phyloP scores from a whole-genome alignment of 2,888 invertebrate species.

The Heterodera filipjevi region DNA sequence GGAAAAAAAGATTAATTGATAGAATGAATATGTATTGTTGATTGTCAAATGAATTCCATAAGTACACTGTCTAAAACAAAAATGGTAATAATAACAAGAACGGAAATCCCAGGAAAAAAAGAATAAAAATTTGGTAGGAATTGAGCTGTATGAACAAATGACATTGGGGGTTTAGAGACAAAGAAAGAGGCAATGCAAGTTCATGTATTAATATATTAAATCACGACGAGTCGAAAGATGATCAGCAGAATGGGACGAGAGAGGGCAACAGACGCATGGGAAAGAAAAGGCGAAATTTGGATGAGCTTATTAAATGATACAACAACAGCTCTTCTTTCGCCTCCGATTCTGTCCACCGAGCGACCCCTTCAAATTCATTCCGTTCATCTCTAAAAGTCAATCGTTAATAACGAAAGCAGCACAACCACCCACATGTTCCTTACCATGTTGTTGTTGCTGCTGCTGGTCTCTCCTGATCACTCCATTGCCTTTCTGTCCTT shows the following conservation, averaged over 20 bases:
- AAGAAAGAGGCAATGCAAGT: not conserved
- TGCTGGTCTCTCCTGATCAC: conserved; percentile 15
- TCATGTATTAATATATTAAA: not conserved
- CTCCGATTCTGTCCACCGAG: conserved; percentile 16
- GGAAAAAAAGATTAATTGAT: not conserved
- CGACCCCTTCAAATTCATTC: not conserved
- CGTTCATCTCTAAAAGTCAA: not conserved
- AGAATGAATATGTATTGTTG: no score
- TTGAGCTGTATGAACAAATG: conserved; percentile 5
- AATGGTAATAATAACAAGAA: not conserved
- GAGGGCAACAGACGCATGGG: not conserved
- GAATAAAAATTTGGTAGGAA: not conserved
- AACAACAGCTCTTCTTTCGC: conserved; percentile 27
- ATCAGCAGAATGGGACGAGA: not conserved
- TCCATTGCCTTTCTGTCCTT: conserved; percentile 6
- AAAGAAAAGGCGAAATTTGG: not conserved
- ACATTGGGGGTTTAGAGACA: not conserved
- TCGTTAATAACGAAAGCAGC: not conserved
- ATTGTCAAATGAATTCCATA: not conserved
- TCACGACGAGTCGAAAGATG: conserved; percentile 16
- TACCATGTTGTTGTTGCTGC: not conserved
- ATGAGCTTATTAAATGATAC: conserved; percentile 13
- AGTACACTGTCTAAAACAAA: not conserved
- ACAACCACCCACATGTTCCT: no score
- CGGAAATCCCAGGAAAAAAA: not conserved